Evolutionary conservation across 2,113 vertebrate genomes (phyloP), one percentile per base, ranked within the genome.

Genomic region (Cyanistes caeruleus): DNA sequence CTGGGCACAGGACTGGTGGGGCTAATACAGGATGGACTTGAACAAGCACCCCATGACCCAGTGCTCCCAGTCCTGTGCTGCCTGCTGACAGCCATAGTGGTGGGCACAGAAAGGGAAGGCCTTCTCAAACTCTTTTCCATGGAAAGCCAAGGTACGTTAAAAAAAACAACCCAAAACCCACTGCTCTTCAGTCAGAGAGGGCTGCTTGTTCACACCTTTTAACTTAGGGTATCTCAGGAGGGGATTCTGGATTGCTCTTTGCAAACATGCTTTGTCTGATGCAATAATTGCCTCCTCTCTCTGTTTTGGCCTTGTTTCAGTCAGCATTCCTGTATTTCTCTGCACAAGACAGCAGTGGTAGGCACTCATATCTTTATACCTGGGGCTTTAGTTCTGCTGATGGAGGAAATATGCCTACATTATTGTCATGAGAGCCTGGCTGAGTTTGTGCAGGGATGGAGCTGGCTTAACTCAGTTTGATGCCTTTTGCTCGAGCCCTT

Each of bases 31-130:
- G 21, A 59, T 62, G 68, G 56, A 30, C 46, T 56, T 49, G 56
- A 35, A 19, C 25, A 76, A 76, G 5, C 53, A 41, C 52, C 41
- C 87, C 2, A 3, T 0, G 0, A 13, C 15, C 13, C 33, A 15
- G 49, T 69, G 59, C 55, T 86, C 10, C 43, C 3, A 0, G 23
- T 65, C 35, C 81, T 43, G 4, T 60, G 27, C 56, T 1, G 2
- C 55, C 55, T 65, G 81, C 79, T 76, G 53, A 15, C 27, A 43
- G 31, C 39, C 27, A 1, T 1, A 41, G 53, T 48, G 67, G 28
- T 13, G 16, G 44, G 9, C 0, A 2, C 53, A 30, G 31, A 41
- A 56, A 80, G 19, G 15, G 41, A 65, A 91, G 24, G 14, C 37
- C 65, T 46, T 56, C 41, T 49, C 35, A 49, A 77, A 56, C 31